phyloP scores from a whole-genome alignment of 2,797 vertebrate species.

The Crocidura indochinensis region DNA sequence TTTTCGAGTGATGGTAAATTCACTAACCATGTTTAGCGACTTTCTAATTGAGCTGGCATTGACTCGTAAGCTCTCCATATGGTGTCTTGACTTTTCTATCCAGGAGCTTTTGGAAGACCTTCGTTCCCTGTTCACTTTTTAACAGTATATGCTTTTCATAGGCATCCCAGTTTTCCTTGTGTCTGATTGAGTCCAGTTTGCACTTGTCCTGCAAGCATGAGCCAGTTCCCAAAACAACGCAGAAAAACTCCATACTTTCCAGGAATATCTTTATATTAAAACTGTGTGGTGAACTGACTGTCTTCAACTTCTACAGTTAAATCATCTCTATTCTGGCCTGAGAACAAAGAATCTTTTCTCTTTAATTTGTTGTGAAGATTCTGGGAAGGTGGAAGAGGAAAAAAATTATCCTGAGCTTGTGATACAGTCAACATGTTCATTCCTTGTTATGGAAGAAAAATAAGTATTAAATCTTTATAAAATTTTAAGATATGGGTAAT shows the following conservation, averaged over 20 bases:
- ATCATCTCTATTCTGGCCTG: conserved; percentile 87
- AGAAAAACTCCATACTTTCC: conserved; percentile 79
- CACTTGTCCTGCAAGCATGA: conserved; percentile 39
- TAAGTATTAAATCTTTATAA: background rate
- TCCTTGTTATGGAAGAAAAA: conserved; percentile 19
- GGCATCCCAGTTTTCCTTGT: conserved; percentile 44
- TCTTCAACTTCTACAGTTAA: conserved; percentile 88
- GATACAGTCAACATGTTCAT: conserved; percentile 64
- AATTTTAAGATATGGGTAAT: conserved; percentile 40
- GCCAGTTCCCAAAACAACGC: conserved; percentile 38
- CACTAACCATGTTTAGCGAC: conserved; percentile 25
- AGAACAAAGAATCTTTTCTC: conserved; percentile 83
- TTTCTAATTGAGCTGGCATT: conserved; percentile 23
- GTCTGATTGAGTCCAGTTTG: conserved; percentile 64
- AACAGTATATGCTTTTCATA: conserved; percentile 58
- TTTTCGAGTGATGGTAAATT: conserved; percentile 30
- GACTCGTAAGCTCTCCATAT: conserved; percentile 38
- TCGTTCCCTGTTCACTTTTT: conserved; percentile 35
- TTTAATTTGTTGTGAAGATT: conserved; percentile 81
- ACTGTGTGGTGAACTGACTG: conserved; percentile 88
- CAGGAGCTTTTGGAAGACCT: conserved; percentile 13
- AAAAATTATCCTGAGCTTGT: conserved; percentile 63
- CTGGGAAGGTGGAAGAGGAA: conserved; percentile 79
- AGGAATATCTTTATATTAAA: conserved; percentile 86
- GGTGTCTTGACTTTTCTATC: conserved; percentile 16